Evolutionary conservation across 1,140 invertebrate genomes (phyloP).

Genomic region (Oncopodura yosiiana): DNA sequence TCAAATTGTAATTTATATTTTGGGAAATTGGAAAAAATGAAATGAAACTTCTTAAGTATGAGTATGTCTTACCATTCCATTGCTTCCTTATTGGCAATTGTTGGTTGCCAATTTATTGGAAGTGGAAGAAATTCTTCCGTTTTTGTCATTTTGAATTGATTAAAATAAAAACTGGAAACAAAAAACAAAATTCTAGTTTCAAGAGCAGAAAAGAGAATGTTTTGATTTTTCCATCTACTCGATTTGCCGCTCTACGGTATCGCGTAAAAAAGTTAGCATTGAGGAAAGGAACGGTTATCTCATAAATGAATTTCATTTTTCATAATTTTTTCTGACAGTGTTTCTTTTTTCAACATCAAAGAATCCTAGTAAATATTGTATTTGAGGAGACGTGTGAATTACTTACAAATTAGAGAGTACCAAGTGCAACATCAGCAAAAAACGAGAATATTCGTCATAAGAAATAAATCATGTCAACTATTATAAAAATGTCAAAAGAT

Average conservation of each 20-base stretch:
- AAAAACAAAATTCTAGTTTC: neutral
- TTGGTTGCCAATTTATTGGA: neutral
- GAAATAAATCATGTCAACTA: no score
- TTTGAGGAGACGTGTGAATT: no score
- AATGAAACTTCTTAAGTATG: neutral
- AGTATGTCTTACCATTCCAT: conserved; percentile 6
- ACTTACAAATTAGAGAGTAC: no score
- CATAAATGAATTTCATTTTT: no score
- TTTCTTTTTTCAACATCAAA: no score
- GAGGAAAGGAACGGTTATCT: no score
- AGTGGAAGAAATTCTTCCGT: conserved; percentile 7
- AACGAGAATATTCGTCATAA: no score
- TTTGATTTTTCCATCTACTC: neutral
- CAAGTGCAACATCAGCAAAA: no score
- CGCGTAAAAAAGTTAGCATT: neutral
- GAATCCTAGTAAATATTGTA: no score
- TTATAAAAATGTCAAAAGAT: no score
- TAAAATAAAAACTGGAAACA: neutral
- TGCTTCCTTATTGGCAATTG: conserved; percentile 1
- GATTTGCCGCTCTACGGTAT: neutral
- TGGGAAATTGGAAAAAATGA: neutral
- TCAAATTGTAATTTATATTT: no score
- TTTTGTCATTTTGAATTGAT: conserved; percentile 8
- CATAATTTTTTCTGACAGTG: no score
- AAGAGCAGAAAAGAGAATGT: neutral